Evolutionary conservation across 2,888 invertebrate species (phyloP), one percentile per base, ranked within the genome.

Genomic region (Petrophora chlorosata): DNA sequence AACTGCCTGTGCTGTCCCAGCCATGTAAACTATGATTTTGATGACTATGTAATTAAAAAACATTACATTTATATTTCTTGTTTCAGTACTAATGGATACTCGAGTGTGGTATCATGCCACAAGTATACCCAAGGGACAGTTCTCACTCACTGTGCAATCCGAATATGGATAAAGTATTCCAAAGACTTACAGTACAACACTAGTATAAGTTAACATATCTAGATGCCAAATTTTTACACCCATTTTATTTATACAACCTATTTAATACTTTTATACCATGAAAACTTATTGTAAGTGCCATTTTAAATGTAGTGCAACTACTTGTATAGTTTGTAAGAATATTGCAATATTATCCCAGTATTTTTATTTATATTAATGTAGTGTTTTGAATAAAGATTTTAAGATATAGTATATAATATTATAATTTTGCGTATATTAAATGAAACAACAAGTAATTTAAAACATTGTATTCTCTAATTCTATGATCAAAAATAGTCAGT

Each of bases 21-120:
- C n/a, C n/a, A n/a, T n/a, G n/a, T n/a, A n/a, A n/a, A n/a, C n/a
- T n/a, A n/a, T n/a, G n/a, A n/a, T n/a, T n/a, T n/a, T n/a, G n/a
- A n/a, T n/a, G n/a, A n/a, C n/a, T n/a, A n/a, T n/a, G n/a, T n/a
- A n/a, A 12, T 39, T 35, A 16, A 38, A 29, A 42, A 48, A 5
- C 3, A 3, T 15, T 19, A 17, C 10, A 29, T 19, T 19, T 25
- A 26, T 9, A n/a, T 26, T 19, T 33, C 10, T 39, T 32, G 17
- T 87, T 92, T 55, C 85, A 95, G 95, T 98, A 50, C 90, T 98
- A 48, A 89, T 98, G 40, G 97, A 98, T 73, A 98, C 98, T 0
- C 93, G 97, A 63, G 92, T 96, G 53, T 98, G 98, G 98, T 98
- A 97, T 77, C 97, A 98, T 79, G 93, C 95, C 39, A 98, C 98